phyloP scores from a whole-genome alignment of 2,888 invertebrate genomes.

The Cephus sareptanus region DNA sequence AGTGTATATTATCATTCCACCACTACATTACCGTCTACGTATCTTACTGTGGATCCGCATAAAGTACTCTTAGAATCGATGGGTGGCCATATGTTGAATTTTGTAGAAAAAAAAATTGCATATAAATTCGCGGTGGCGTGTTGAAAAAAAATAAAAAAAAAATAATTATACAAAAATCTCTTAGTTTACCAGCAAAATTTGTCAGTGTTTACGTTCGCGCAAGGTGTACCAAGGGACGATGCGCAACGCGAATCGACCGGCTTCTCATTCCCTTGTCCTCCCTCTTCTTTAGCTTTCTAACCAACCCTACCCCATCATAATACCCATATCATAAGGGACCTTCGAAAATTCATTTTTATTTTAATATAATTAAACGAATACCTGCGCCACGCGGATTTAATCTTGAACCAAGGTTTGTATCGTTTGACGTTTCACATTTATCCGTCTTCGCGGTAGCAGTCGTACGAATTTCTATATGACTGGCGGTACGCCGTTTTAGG shows the following conservation, averaged over 20 bases:
- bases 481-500: background rate
- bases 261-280: slow-evolving; percentile 23
- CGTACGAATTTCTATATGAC: background rate
- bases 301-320: background rate
- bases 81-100: background rate
- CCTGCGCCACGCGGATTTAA: background rate
- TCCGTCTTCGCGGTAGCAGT: background rate
- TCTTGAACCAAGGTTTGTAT: background rate
- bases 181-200: background rate
- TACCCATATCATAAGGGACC: background rate
- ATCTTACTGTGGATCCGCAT: background rate
- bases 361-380: background rate
- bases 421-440: background rate
- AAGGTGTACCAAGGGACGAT: slow-evolving; percentile 29
- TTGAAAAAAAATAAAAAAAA: background rate
- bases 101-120: background rate
- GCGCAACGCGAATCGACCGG: slow-evolving; percentile 33
- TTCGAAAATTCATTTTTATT: background rate
- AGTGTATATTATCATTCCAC: background rate
- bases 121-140: background rate
- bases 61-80: background rate
- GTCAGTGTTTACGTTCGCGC: slow-evolving; percentile 43
- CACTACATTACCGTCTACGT: background rate
- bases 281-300: background rate
- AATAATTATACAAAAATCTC: background rate